These are phyloP conservation scores for Arizona elegans DNA, from an alignment of 2,113 vertebrate species.

Conservation along the genomic window DNA sequence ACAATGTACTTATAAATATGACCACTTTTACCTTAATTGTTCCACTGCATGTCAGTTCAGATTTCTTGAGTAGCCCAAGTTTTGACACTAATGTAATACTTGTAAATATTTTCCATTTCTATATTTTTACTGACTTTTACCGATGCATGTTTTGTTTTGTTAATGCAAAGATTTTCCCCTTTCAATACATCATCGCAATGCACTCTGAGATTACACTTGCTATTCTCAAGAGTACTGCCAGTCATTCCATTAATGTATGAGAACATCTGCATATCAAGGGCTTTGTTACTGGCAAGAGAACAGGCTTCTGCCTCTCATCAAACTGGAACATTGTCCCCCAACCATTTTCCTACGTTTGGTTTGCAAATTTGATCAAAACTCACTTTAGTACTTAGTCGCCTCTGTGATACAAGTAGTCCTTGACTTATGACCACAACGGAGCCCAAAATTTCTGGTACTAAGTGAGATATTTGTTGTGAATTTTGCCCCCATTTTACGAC, in stretches of 20 bases:
- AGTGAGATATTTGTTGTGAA: neutral
- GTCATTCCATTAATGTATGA: slow-evolving; percentile 46
- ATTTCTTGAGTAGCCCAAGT: slow-evolving; percentile 28
- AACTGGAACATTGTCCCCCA: slow-evolving; percentile 8
- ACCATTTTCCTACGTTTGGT: neutral
- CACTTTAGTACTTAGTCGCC: neutral
- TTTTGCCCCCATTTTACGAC: neutral
- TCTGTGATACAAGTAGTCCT: neutral
- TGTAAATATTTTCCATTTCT: slow-evolving; percentile 43
- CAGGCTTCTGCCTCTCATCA: neutral
- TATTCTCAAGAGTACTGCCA: slow-evolving; percentile 52
- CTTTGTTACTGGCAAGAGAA: slow-evolving; percentile 39
- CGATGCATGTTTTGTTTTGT: slow-evolving; percentile 31
- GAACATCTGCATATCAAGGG: slow-evolving; percentile 34
- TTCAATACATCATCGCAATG: slow-evolving; percentile 43
- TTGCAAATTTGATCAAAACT: neutral
- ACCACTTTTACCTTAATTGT: neutral
- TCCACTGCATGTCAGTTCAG: slow-evolving; percentile 37
- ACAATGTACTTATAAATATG: neutral
- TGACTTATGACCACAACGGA: neutral
- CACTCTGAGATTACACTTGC: slow-evolving; percentile 50
- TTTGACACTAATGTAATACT: slow-evolving; percentile 47
- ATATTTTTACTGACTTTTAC: slow-evolving; percentile 40
- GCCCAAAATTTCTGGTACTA: neutral
- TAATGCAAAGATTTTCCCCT: slow-evolving; percentile 33